Evolutionary conservation across 2,113 vertebrate species (phyloP), one percentile per base, ranked within the genome.

Genomic region (Sarotherodon lohbergeri): DNA sequence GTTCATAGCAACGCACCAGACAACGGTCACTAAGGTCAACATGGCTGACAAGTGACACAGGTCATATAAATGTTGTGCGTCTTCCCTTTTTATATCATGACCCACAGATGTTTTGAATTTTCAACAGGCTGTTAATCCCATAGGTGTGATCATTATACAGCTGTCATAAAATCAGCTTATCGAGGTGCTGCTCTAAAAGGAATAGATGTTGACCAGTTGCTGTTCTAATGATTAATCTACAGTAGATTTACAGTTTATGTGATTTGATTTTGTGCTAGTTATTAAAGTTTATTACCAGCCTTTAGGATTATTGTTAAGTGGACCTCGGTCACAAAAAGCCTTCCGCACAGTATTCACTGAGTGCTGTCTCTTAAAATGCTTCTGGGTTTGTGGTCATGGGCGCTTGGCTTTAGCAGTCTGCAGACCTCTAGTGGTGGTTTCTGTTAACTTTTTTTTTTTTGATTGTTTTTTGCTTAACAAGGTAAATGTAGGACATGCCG

Each of bases 391-490:
- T 82, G 41, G 63, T 55, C 9, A 14, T 10, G 6, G 13, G n/a
- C 2, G 10, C 11, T 63, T 39, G 46, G 24, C 48, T 81, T 6
- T 54, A 27, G 78, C 82, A 27, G 6, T 83, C 5, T 91, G 81
- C 39, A 22, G 90, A 48, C 90, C 85, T 83, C 93, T 92, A 55
- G 43, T 92, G 94, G 95, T 63, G 34, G 5, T 11, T 52, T 32
- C 6, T 80, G 36, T 59, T 46, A 83, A 87, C 79, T 80, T 78
- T n/a, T 16, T 22, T 22, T n/a, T 6, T 36, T 52, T 29, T 86
- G 66, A 29, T 22, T 27, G 5, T 46, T 68, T 9, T 9, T 19
- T 63, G 83, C 14, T 34, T 34, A 34, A 61, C 59, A 32, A 61
- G 29, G 11, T 84, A 17, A 19, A 82, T 79, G 29, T 84, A 63